Percentiles rank a stretch among this genome's conserved stretches.
These are phyloP conservation scores for Megatriorchis doriae DNA, from an alignment of 2,113 vertebrate genomes.

Conservation along the genomic window DNA sequence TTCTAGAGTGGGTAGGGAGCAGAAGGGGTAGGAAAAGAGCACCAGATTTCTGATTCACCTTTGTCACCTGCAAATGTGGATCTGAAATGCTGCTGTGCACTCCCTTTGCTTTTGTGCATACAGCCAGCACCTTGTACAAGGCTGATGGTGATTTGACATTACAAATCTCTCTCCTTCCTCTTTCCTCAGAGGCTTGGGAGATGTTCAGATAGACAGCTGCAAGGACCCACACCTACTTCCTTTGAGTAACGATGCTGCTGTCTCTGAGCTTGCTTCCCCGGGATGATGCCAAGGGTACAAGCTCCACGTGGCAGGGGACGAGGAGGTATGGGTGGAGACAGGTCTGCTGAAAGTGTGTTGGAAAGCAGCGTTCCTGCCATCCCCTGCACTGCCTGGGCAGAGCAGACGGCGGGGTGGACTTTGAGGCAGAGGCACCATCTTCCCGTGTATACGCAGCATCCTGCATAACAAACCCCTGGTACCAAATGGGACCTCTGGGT, in stretches of 20 bases:
- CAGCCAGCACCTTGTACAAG: neutral
- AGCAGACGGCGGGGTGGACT: neutral
- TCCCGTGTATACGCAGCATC: accelerated
- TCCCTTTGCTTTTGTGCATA: neutral
- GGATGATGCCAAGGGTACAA: neutral
- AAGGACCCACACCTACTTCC: neutral
- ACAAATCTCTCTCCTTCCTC: neutral
- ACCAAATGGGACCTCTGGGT: accelerated
- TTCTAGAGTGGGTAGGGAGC: neutral
- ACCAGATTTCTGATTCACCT: neutral
- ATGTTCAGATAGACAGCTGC: neutral
- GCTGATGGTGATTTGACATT: neutral
- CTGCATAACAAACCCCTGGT: neutral
- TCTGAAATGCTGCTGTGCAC: neutral
- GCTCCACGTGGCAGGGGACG: neutral
- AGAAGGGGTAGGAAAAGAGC: neutral
- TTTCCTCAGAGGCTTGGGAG: neutral
- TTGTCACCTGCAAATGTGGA: neutral
- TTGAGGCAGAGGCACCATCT: neutral
- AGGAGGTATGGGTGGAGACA: neutral
- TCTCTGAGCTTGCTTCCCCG: neutral
- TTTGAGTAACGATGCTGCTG: neutral
- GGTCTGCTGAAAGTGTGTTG: neutral
- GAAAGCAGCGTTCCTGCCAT: neutral
- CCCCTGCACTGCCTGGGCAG: neutral